Conservation (phyloP, 2,113 vertebrate genomes). For the Cisticola juncidis region DNA sequence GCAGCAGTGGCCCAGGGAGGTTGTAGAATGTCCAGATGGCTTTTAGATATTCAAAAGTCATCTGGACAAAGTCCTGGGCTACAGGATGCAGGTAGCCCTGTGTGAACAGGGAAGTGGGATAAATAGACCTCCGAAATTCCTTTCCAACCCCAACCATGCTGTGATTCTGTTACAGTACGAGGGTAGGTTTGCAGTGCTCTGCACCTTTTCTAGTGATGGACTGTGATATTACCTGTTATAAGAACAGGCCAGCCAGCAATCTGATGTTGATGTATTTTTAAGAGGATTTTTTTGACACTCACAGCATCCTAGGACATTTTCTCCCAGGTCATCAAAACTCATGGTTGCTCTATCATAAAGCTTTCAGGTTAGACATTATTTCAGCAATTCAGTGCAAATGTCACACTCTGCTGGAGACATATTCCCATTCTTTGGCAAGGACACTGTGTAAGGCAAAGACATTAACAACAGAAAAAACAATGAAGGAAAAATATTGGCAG, state of each 20-base stretch:
- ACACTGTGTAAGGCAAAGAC: not conserved
- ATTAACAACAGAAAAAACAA: conserved; percentile 4
- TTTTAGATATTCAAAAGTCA: not conserved
- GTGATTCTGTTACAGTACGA: not conserved
- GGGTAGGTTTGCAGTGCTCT: not conserved
- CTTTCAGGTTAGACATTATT: conserved; percentile 6
- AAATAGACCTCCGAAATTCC: not conserved
- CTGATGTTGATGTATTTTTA: not conserved
- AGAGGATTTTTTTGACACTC: not conserved
- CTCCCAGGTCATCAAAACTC: not conserved
- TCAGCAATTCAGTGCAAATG: not conserved
- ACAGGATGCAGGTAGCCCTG: not conserved
- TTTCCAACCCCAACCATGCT: not conserved
- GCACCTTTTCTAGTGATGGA: not conserved
- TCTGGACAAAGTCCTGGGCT: not conserved
- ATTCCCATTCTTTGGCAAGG: not conserved
- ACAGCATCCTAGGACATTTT: not conserved
- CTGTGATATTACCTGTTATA: not conserved
- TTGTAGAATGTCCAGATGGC: not conserved
- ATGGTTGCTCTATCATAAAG: not conserved
- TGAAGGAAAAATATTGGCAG: not conserved
- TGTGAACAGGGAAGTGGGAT: not conserved
- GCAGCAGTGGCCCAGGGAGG: not conserved
- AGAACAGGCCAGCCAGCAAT: not conserved
- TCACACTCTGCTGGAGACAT: not conserved